phyloP scores from a whole-genome alignment of 1,140 invertebrate species.

The Drosophila asahinai region DNA sequence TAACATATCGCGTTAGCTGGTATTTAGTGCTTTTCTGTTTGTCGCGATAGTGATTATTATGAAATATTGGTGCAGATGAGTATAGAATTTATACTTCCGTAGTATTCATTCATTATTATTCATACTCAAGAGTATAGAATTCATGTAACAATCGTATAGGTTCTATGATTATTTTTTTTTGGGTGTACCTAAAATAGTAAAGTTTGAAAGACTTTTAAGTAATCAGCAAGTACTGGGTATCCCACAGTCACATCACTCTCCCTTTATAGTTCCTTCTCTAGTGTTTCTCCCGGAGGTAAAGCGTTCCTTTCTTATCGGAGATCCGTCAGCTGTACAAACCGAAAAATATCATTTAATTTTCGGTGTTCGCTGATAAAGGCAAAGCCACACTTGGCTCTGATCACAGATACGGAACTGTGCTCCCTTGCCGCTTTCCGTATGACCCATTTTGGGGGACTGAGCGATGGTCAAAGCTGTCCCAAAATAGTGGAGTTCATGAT shows the following conservation, averaged over 20 bases:
- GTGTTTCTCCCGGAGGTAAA: background rate
- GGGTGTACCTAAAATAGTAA: no score
- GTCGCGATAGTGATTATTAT: no score
- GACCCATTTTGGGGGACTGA: slow-evolving; percentile 36
- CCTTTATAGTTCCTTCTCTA: background rate
- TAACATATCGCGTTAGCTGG: no score
- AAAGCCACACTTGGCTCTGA: slow-evolving; percentile 33
- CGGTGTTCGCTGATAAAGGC: slow-evolving; percentile 58
- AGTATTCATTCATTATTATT: no score
- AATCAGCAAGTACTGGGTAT: background rate
- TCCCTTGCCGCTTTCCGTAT: slow-evolving; percentile 13
- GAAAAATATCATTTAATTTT: slow-evolving; percentile 69
- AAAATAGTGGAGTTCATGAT: slow-evolving; percentile 5
- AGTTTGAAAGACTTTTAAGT: no score
- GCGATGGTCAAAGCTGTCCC: slow-evolving; percentile 15
- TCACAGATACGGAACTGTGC: slow-evolving; percentile 27
- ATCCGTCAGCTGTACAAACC: slow-evolving; percentile 70
- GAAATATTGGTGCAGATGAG: no score
- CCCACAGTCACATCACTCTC: background rate
- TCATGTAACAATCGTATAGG: no score
- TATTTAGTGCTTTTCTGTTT: no score
- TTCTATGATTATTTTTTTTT: no score
- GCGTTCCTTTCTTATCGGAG: slow-evolving; percentile 21
- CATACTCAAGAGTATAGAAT: no score
- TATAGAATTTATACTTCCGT: no score